These are phyloP conservation scores for Acanthis flammea DNA, from an alignment of 2,797 vertebrate genomes.

Conservation along the genomic window DNA sequence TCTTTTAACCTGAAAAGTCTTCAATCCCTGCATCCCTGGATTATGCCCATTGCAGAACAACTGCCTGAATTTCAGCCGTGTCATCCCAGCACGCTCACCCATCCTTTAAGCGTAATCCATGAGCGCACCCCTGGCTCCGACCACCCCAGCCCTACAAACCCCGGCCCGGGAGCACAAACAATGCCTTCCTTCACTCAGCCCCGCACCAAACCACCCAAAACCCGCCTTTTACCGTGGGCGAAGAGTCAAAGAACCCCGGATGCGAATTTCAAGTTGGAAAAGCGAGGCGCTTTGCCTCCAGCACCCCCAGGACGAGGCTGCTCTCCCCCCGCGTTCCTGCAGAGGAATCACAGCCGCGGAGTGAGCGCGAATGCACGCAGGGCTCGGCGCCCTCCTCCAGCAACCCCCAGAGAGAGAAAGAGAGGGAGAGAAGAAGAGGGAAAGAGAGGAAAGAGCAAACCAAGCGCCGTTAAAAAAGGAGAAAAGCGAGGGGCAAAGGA, in stretches of 20 bases:
- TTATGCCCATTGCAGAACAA: not conserved
- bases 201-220: not conserved
- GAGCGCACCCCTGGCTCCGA: not conserved
- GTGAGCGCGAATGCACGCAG: not conserved
- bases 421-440: fast-evolving
- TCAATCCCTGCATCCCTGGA: not conserved
- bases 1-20: not conserved
- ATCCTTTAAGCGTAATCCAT: fast-evolving
- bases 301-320: not conserved
- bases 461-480: fast-evolving
- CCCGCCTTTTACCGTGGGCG: not conserved
- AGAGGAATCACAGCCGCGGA: not conserved
- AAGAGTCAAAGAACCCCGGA: not conserved
- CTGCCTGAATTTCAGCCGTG: slow-evolving; percentile 6
- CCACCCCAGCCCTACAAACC: not conserved
- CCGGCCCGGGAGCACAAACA: not conserved
- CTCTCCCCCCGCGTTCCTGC: not conserved
- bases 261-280: not conserved
- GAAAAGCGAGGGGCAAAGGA: fast-evolving
- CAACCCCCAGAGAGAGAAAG: not conserved
- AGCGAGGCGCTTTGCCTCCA: not conserved
- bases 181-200: not conserved
- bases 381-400: not conserved
- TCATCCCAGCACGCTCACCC: not conserved
- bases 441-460: fast-evolving